phyloP scores from a whole-genome alignment of 2,888 invertebrate genomes.

The Ferrisia virgata region DNA sequence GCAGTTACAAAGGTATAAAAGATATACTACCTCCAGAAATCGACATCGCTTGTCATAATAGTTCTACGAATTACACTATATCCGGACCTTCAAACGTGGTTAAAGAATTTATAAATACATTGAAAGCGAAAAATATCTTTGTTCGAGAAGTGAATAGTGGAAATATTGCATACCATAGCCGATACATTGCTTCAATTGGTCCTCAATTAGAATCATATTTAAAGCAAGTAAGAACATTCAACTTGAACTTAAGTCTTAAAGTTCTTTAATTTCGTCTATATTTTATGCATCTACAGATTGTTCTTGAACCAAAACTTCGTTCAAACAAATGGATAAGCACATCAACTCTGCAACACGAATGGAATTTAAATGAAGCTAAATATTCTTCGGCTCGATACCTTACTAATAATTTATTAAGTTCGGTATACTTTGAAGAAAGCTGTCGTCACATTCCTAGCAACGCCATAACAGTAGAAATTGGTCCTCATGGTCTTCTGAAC shows the following conservation, averaged over 20 bases:
- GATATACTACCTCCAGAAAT: constrained; percentile 74
- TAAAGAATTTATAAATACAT: constrained; percentile 59
- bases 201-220: constrained; percentile 55
- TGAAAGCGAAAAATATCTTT: constrained; percentile 53
- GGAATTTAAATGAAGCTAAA: constrained; percentile 57
- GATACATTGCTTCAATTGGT: constrained; percentile 55
- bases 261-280: too few species aligned
- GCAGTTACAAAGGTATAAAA: too few species aligned
- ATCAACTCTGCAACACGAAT: constrained; percentile 61
- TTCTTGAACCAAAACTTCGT: constrained; percentile 56
- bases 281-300: constrained; percentile 52
- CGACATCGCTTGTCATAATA: constrained; percentile 84
- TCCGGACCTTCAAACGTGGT: constrained; percentile 74
- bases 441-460: constrained; percentile 60
- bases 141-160: constrained; percentile 50
- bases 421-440: constrained; percentile 61
- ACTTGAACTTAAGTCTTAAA: too few species aligned
- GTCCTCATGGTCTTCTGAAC: constrained; percentile 63
- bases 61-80: constrained; percentile 84
- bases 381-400: constrained; percentile 60
- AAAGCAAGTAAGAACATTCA: constrained; percentile 53
- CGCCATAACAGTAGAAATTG: constrained; percentile 66
- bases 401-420: constrained; percentile 58
- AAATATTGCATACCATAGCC: constrained; percentile 52
- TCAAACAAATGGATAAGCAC: constrained; percentile 64